Percentiles rank a stretch among this genome's conserved stretches.
Conservation (phyloP, 2,113 vertebrate genomes). For the Prochilodus magdalenae region DNA sequence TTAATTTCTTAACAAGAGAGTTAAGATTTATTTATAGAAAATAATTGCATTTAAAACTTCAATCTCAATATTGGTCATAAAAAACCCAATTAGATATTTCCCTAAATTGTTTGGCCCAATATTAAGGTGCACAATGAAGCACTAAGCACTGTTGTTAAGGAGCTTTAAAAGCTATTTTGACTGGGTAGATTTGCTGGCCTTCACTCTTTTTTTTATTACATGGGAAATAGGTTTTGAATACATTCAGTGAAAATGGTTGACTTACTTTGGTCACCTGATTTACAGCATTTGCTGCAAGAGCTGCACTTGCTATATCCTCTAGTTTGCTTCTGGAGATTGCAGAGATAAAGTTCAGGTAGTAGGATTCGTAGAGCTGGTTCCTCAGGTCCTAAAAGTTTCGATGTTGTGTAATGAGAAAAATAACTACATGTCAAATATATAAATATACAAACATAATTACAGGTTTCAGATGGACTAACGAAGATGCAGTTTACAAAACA, state of each 20-base stretch:
- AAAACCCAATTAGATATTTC: too few relatives aligned
- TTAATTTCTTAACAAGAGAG: too few relatives aligned
- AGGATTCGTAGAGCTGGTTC: conserved; percentile 94
- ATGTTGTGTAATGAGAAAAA: not conserved
- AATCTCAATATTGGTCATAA: too few relatives aligned
- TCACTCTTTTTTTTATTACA: not conserved
- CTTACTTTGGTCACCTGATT: conserved; percentile 93
- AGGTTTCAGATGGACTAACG: not conserved
- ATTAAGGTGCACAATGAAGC: too few relatives aligned
- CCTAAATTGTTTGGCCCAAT: too few relatives aligned
- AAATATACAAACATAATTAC: too few relatives aligned
- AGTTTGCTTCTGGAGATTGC: conserved; percentile 98
- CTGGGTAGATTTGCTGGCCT: too few relatives aligned
- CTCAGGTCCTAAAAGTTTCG: conserved; percentile 86
- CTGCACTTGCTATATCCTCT: conserved; percentile 96
- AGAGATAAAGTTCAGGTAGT: conserved; percentile 98
- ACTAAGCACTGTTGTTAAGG: too few relatives aligned
- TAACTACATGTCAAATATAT: too few relatives aligned
- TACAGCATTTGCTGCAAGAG: conserved; percentile 91
- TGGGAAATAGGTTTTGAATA: not conserved
- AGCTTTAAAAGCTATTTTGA: too few relatives aligned
- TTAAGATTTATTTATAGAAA: too few relatives aligned
- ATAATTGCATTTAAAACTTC: too few relatives aligned
- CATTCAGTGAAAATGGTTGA: not conserved
- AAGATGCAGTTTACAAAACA: not conserved